These are phyloP conservation scores for Beroe forskalii DNA, from an alignment of 37 sponge, comb jelly and placozoan species.

Conservation along the genomic window DNA sequence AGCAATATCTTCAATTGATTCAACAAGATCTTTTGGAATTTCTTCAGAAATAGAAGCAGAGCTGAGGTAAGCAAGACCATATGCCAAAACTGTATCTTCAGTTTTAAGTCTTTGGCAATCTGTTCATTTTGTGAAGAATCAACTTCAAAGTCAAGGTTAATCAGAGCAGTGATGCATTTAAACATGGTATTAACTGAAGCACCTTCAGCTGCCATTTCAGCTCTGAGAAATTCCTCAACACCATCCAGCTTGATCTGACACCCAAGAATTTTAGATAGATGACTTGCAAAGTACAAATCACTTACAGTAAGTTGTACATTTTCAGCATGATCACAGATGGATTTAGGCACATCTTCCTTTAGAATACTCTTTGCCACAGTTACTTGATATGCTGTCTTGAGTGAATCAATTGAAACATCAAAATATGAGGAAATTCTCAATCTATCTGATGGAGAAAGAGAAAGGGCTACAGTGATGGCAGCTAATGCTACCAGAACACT, in stretches of 20 bases:
- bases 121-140: background rate
- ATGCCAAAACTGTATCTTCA: background rate
- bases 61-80: constrained; percentile 14
- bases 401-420: background rate
- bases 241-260: background rate
- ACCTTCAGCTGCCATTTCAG: constrained; percentile 20
- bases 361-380: constrained; percentile 4
- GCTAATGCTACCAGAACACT: background rate
- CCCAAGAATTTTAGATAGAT: background rate
- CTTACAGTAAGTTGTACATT: background rate
- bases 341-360: background rate
- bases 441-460: constrained; percentile 4
- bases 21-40: background rate
- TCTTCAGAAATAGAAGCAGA: background rate
- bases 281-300: constrained; percentile 46
- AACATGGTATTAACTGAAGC: background rate
- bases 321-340: background rate
- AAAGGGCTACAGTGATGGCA: too few species aligned
- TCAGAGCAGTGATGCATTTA: background rate
- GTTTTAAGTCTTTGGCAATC: background rate
- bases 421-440: background rate
- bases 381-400: constrained; percentile 19
- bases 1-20: constrained; percentile 33
- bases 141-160: background rate
- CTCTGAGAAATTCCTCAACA: background rate